phyloP scores from a whole-genome alignment of 2,113 vertebrate species.

The Pica pica region DNA sequence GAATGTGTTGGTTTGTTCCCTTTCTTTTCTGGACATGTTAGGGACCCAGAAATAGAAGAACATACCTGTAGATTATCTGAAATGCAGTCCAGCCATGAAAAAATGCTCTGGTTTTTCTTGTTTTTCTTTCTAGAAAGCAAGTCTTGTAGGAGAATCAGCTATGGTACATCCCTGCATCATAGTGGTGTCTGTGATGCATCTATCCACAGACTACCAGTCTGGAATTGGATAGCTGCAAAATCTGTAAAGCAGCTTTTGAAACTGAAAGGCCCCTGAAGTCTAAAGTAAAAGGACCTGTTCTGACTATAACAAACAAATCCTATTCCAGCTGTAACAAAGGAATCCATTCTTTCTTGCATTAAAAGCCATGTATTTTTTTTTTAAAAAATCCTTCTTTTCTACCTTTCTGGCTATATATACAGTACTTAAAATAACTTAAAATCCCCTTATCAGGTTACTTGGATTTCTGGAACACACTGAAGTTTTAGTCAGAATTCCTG shows the following conservation, averaged over 20 bases:
- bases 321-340: not conserved
- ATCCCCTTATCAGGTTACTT: not conserved
- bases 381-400: not conserved
- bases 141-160: not conserved
- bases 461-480: not conserved
- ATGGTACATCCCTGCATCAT: not conserved
- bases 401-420: not conserved
- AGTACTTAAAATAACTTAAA: not conserved
- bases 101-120: not conserved
- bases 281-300: not conserved
- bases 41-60: not conserved
- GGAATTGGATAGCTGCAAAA: not conserved
- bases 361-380: not conserved
- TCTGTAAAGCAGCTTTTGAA: not conserved
- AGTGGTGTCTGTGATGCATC: not conserved
- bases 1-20: not conserved
- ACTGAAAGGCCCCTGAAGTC: not conserved
- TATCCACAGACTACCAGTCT: not conserved
- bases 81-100: not conserved
- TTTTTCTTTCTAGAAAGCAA: not conserved
- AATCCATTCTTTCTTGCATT: not conserved
- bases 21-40: not conserved
- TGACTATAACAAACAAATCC: not conserved
- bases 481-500: not conserved
- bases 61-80: not conserved